These are phyloP conservation scores for Epinephelus fuscoguttatus DNA, from an alignment of 2,113 vertebrate genomes.

Conservation along the genomic window DNA sequence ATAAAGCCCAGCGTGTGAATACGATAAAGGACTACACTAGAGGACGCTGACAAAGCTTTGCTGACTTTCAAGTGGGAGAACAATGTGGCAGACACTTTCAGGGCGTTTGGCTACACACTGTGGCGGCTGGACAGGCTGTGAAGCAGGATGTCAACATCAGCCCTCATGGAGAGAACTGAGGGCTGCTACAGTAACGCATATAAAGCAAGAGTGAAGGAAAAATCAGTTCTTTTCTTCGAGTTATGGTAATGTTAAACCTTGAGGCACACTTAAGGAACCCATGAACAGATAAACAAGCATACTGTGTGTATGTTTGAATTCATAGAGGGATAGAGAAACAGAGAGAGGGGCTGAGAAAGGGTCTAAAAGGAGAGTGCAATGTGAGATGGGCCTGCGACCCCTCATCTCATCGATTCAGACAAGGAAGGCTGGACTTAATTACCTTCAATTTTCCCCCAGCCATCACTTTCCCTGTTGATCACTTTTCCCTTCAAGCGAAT, in stretches of 20 bases:
- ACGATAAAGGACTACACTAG: constrained; percentile 81
- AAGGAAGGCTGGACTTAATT: constrained; percentile 84
- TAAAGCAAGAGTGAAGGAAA: constrained; percentile 36
- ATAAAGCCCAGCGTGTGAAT: constrained; percentile 83
- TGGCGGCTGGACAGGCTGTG: constrained; percentile 78
- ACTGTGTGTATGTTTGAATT: background rate
- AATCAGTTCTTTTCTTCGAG: constrained; percentile 11
- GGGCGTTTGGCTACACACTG: constrained; percentile 79
- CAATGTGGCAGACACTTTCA: constrained; percentile 82
- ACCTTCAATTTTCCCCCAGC: constrained; percentile 78
- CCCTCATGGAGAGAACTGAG: constrained; percentile 68
- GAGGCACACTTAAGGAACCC: constrained; percentile 5
- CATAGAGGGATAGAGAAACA: background rate
- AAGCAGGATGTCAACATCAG: constrained; percentile 81
- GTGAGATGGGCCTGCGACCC: constrained; percentile 79
- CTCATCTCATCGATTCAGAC: constrained; percentile 84
- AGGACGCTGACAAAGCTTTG: constrained; percentile 82
- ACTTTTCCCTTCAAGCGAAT: constrained; percentile 75
- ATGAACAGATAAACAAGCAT: background rate
- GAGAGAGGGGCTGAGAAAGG: constrained; percentile 17
- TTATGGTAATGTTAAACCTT: constrained; percentile 4
- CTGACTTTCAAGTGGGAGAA: constrained; percentile 84
- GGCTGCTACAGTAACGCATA: constrained; percentile 40
- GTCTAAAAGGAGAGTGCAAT: constrained; percentile 71
- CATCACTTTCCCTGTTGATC: constrained; percentile 82